Conservation (phyloP, 2,888 invertebrate genomes). For the Nomada ferruginata region DNA sequence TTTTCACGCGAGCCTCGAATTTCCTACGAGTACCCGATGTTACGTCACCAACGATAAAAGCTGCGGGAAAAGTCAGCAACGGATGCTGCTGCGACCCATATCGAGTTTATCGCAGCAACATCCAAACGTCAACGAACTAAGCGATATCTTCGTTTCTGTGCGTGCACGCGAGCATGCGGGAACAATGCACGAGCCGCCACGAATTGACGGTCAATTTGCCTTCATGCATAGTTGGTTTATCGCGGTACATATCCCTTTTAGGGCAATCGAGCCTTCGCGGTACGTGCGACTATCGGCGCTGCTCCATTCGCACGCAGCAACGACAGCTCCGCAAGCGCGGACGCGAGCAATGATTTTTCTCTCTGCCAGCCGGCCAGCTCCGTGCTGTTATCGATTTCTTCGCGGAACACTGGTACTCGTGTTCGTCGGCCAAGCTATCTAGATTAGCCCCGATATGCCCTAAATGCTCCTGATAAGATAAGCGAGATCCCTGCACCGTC, state of each 20-base stretch:
- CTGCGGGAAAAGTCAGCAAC: not conserved
- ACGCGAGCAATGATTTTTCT: not conserved
- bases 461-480: conserved; percentile 34
- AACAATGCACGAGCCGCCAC: not conserved
- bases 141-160: conserved; percentile 14
- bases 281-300: conserved; percentile 28
- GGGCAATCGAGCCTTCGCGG: conserved; percentile 10
- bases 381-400: conserved; percentile 13
- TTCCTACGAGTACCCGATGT: not conserved
- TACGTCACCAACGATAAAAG: not conserved
- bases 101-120: conserved; percentile 29
- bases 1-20: not conserved
- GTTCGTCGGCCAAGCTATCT: conserved; percentile 1
- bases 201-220: conserved; percentile 22
- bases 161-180: not conserved
- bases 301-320: conserved; percentile 28
- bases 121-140: conserved; percentile 23
- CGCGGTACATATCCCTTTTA: conserved; percentile 22
- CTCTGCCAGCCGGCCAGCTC: not conserved
- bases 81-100: conserved; percentile 3
- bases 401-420: not conserved
- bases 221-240: conserved; percentile 1
- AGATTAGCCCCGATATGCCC: conserved; percentile 2
- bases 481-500: not conserved
- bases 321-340: not conserved